Evolutionary conservation across 2,797 vertebrate genomes (phyloP), one percentile per base, ranked within the genome.

Genomic region (Centropyge bicolor): DNA sequence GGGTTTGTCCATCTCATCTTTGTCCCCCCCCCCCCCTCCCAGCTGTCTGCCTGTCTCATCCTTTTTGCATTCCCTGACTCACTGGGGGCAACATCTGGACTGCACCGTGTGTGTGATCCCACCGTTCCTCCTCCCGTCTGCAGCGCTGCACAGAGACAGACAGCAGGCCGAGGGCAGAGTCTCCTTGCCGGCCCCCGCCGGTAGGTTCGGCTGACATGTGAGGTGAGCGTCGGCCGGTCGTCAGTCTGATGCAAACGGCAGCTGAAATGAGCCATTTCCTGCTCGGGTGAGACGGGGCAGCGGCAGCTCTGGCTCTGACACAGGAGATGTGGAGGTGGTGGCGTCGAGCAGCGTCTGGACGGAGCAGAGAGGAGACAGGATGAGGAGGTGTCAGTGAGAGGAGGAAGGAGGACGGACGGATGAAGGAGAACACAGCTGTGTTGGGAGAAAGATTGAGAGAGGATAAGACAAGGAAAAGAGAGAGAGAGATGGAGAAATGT

Each of bases 1-100:
- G 86, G 83, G 51, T 86, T 81, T 49, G 48, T 87, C 75, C 81
- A 72, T 80, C 80, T 56, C 72, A 1, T 16, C 64, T 62, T n/a
- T n/a, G n/a, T n/a, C n/a, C n/a, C n/a, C 69, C 74, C 78, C 70
- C 75, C 79, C 87, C 80, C 78, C 36, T 62, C 74, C 77, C 78
- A 81, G 77, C 79, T 88, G 79, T 86, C 77, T 83, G 80, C 70
- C 84, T 75, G 75, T 86, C 84, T 90, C 85, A 88, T 88, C 86
- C 81, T 78, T 54, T 80, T 70, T 75, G 41, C 81, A 85, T 90
- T 90, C 83, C 77, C 78, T 85, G 82, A 88, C 83, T 90, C 89
- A 91, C 90, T 89, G 80, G 88, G 83, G 84, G 84, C 76, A 83
- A 90, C 89, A 93, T 92, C 87, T 93, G 88, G 86, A 88, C 74